phyloP scores from a whole-genome alignment of 1,140 invertebrate genomes.

The Drosophila subpulchrella region DNA sequence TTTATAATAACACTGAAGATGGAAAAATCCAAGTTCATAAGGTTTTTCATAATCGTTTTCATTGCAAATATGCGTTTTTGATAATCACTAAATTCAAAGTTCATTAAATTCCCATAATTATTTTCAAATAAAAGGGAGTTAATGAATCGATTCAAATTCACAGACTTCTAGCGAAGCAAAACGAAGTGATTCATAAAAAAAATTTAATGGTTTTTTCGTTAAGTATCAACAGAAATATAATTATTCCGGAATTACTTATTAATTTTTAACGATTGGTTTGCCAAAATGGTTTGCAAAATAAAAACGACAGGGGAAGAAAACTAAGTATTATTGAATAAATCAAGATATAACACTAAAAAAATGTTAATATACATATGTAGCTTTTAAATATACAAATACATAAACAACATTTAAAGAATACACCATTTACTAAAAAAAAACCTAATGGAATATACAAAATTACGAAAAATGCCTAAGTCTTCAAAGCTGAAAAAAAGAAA shows the following conservation, averaged over 20 bases:
- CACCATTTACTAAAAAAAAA: no score
- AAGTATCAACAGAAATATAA: constrained; percentile 3
- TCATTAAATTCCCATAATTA: constrained; percentile 21
- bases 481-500: neutral
- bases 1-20: neutral
- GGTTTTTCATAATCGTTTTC: neutral
- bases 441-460: no score
- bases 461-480: no score
- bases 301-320: no score
- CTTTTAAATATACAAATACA: no score
- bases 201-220: neutral
- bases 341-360: neutral
- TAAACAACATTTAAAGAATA: no score
- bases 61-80: neutral
- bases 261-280: constrained; percentile 6
- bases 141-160: constrained; percentile 16
- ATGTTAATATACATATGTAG: no score
- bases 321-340: neutral
- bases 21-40: neutral
- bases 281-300: neutral
- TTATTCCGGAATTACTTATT: constrained; percentile 15
- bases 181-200: constrained; percentile 14
- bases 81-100: neutral
- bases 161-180: neutral
- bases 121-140: constrained; percentile 17